Evolutionary conservation across 2,888 invertebrate genomes (phyloP), one percentile per base, ranked within the genome.

Genomic region (Troglohyphantes excavatus): DNA sequence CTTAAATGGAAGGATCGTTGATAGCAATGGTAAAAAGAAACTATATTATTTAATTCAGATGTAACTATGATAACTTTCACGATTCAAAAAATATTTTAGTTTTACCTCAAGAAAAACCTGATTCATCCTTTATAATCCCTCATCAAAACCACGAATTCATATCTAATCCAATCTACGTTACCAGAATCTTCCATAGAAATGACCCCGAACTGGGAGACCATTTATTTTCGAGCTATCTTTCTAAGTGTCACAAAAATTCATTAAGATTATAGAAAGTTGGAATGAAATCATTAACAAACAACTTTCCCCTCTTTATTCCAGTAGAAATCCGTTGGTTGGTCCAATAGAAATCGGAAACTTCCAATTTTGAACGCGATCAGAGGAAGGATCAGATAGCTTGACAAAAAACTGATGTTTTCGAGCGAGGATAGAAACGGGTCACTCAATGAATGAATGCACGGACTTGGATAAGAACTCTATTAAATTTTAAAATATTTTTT

Each of bases 211-310:
- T 13, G 63, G 63, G 2, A 17, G 23, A n/a, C 39, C 78, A 26
- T 78, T 78, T 75, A 27, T 19, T 39, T 78, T 39, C 6, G 13
- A 65, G 43, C 65, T 9, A 26, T 13, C n/a, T 78, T 63, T 23
- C n/a, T 5, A 39, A 19, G 26, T 33, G 43, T 43, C 78, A 65
- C 61, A 43, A 78, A n/a, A 65, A 63, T 65, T 43, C 23, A 78
- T 65, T 59, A 33, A 21, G n/a, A 19, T 59, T 65, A 63, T 23
- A 78, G 39, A 59, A 75, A 75, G 29, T 19, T 59, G 61, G 53
- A 75, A 75, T 75, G 59, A 78, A 43, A 78, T 65, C 39, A 39
- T 63, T 78, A 43, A 11, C 33, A 19, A 33, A 33, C 39, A 63
- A 6, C 33, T 11, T 6, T 43, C 23, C 26, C 5, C 39, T 65